Evolutionary conservation across 2,888 invertebrate species (phyloP).

Genomic region (Lymantria monacha): DNA sequence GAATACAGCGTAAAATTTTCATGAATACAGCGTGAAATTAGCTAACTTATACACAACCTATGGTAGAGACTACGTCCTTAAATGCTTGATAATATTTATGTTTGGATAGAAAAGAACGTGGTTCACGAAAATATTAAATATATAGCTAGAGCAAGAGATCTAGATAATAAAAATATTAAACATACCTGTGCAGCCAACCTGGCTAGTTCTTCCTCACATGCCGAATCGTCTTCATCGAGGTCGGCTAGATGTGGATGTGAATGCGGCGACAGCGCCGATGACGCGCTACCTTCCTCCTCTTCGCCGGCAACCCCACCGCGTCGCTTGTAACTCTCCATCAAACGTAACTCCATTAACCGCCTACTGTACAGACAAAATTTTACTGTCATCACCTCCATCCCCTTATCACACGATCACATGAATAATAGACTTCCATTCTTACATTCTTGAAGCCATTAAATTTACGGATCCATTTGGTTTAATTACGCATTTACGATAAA

Average conservation of each 20-base stretch:
- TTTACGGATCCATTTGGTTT: no score
- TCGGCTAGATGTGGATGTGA: slow-evolving; percentile 96
- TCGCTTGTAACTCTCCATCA: slow-evolving; percentile 75
- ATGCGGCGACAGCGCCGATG: slow-evolving; percentile 95
- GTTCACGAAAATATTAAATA: no score
- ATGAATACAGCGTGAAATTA: no score
- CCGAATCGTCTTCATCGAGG: slow-evolving; percentile 93
- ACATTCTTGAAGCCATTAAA: no score
- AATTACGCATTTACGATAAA: no score
- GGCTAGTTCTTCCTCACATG: slow-evolving; percentile 92
- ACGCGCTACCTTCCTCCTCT: slow-evolving; percentile 93
- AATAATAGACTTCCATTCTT: no score
- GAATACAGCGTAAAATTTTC: no score
- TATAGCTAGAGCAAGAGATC: neutral
- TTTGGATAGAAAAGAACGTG: no score
- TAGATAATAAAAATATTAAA: neutral
- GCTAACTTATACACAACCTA: no score
- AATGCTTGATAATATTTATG: no score
- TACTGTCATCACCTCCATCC: neutral
- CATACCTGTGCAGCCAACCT: slow-evolving; percentile 86
- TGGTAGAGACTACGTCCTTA: no score
- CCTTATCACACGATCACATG: no score
- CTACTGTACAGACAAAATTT: slow-evolving; percentile 29
- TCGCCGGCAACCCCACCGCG: slow-evolving; percentile 56
- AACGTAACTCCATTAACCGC: slow-evolving; percentile 84